These are phyloP conservation scores for Leucosticte australis DNA, from an alignment of 2,113 vertebrate species.

Conservation along the genomic window DNA sequence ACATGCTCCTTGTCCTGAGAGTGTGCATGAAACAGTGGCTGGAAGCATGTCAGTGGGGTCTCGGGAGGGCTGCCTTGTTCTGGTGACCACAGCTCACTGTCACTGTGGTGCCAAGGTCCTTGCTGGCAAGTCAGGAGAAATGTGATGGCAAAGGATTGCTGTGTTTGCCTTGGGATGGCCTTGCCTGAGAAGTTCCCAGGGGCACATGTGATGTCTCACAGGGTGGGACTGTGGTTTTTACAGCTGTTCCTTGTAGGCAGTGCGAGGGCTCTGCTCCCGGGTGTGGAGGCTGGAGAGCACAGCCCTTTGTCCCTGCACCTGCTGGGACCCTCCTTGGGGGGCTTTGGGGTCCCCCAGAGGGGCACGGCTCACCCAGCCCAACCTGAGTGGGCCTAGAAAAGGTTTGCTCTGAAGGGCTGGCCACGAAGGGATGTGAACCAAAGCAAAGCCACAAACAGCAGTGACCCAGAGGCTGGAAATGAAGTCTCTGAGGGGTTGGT, in stretches of 20 bases:
- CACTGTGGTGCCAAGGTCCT: rapidly evolving
- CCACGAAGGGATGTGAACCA: rapidly evolving
- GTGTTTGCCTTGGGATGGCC: rapidly evolving
- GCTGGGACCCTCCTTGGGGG: too few relatives aligned
- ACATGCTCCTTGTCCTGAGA: rapidly evolving
- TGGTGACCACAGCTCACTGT: rapidly evolving
- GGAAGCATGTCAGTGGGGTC: rapidly evolving
- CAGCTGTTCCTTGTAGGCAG: neutral
- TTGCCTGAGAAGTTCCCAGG: neutral
- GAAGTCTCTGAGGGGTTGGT: neutral
- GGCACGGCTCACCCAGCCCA: neutral
- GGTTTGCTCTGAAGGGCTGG: neutral
- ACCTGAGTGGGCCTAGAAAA: rapidly evolving
- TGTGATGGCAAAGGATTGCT: rapidly evolving
- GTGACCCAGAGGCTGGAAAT: neutral
- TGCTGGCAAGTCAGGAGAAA: neutral
- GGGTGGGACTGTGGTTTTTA: neutral
- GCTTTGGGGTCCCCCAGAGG: rapidly evolving
- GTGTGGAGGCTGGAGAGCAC: rapidly evolving
- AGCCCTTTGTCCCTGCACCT: rapidly evolving
- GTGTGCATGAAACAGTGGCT: rapidly evolving
- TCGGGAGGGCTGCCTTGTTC: neutral
- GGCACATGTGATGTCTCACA: rapidly evolving
- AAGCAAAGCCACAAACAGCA: neutral
- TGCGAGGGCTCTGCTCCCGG: rapidly evolving